Evolutionary conservation across 2,113 vertebrate genomes (phyloP).

Genomic region (Ophthalmolycus amberensis): DNA sequence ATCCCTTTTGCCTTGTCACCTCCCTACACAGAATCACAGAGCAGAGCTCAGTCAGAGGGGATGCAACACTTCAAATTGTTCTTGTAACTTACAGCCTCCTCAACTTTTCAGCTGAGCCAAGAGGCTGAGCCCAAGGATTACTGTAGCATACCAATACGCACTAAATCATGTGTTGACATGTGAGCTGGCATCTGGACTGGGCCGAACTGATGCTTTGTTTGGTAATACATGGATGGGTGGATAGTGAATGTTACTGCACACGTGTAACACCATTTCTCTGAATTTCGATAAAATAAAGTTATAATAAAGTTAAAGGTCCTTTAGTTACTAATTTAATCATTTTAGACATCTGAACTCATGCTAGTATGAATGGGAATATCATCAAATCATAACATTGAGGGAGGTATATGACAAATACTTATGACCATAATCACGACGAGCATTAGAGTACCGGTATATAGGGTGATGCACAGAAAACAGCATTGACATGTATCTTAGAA

Average conservation of each 20-base stretch:
- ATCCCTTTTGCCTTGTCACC: not conserved
- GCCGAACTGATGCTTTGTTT: not conserved
- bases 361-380: not conserved
- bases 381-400: not conserved
- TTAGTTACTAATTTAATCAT: not conserved
- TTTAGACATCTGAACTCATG: not conserved
- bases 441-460: not conserved
- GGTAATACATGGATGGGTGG: not conserved
- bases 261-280: not conserved
- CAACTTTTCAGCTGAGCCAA: conserved; percentile 13
- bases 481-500: not conserved
- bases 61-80: not conserved
- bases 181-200: conserved; percentile 23
- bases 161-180: conserved; percentile 57
- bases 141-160: conserved; percentile 31
- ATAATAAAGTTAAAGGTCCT: not conserved
- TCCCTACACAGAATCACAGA: not conserved
- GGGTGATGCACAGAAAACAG: not conserved
- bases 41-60: not conserved
- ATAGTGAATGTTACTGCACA: not conserved
- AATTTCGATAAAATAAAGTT: not conserved
- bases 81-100: not conserved
- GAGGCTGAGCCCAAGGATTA: conserved; percentile 39
- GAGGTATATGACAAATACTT: not conserved
- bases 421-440: not conserved